phyloP scores from a whole-genome alignment of 1,140 invertebrate species.

The Ceratina calcarata region DNA sequence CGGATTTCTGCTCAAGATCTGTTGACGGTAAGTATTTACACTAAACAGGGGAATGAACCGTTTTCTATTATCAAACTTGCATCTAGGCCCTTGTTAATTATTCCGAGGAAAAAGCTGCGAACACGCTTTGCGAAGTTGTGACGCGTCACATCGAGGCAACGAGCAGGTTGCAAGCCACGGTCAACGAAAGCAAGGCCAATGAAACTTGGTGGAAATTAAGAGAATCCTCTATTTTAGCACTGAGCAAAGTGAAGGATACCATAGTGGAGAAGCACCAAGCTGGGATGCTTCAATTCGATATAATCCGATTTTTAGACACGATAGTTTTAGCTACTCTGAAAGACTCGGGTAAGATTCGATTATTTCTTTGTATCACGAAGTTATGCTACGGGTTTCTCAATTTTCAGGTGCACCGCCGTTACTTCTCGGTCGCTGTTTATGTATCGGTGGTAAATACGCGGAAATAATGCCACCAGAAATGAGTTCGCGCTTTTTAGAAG shows the following conservation, averaged over 20 bases:
- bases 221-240: constrained; percentile 87
- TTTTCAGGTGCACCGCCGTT: constrained; percentile 82
- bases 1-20: constrained; percentile 88
- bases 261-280: constrained; percentile 82
- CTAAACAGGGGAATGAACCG: neutral
- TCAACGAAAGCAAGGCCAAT: constrained; percentile 78
- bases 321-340: constrained; percentile 80
- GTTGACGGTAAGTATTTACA: constrained; percentile 79
- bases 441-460: constrained; percentile 86
- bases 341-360: constrained; percentile 70
- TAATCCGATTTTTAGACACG: constrained; percentile 85
- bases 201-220: constrained; percentile 88
- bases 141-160: constrained; percentile 84
- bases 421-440: constrained; percentile 87
- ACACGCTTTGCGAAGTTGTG: constrained; percentile 84
- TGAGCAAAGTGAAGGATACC: constrained; percentile 82
- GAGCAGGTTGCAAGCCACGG: constrained; percentile 73
- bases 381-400: neutral
- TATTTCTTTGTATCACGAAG: neutral
- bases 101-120: constrained; percentile 83
- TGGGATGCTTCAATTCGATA: constrained; percentile 84
- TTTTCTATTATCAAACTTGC: neutral
- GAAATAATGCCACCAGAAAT: constrained; percentile 82
- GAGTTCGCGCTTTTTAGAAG: constrained; percentile 83
- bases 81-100: constrained; percentile 83